A percentile compares a stretch with the other conserved stretches of the same genome.
phyloP scores from a whole-genome alignment of 2,797 vertebrate species.

The Limnodromus scolopaceus region DNA sequence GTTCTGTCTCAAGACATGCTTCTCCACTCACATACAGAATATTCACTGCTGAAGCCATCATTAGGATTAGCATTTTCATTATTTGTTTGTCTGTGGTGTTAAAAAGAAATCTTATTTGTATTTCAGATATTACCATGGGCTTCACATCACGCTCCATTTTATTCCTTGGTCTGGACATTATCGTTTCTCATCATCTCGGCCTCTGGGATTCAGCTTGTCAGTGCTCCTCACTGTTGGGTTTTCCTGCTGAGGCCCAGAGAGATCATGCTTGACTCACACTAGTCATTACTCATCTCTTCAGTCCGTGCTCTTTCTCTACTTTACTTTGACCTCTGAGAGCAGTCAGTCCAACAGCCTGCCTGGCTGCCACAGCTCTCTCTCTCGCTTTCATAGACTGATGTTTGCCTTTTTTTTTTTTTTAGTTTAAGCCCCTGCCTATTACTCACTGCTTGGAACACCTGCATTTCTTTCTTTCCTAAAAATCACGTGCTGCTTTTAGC shows the following conservation, averaged over 20 bases:
- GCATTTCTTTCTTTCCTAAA: not conserved
- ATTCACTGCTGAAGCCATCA: not conserved
- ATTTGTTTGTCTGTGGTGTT: not conserved
- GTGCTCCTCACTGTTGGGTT: not conserved
- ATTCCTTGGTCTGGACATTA: not conserved
- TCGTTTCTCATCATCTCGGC: not conserved
- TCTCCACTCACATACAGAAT: not conserved
- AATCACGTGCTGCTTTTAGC: not conserved
- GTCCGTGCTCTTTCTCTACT: not conserved
- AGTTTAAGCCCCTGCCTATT: not conserved
- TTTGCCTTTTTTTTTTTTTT: not conserved
- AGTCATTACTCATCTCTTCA: not conserved
- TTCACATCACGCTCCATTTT: not conserved
- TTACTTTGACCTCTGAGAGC: not conserved
- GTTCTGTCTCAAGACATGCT: not conserved
- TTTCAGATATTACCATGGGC: not conserved
- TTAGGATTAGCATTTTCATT: not conserved
- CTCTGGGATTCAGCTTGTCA: not conserved
- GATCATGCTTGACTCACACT: not conserved
- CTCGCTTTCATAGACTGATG: not conserved
- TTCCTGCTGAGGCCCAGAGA: not conserved
- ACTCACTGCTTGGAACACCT: not conserved
- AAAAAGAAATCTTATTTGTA: not conserved
- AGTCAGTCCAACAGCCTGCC: not conserved
- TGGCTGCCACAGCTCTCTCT: not conserved